phyloP scores from a whole-genome alignment of 2,888 invertebrate species.

The Synergus japonicus region DNA sequence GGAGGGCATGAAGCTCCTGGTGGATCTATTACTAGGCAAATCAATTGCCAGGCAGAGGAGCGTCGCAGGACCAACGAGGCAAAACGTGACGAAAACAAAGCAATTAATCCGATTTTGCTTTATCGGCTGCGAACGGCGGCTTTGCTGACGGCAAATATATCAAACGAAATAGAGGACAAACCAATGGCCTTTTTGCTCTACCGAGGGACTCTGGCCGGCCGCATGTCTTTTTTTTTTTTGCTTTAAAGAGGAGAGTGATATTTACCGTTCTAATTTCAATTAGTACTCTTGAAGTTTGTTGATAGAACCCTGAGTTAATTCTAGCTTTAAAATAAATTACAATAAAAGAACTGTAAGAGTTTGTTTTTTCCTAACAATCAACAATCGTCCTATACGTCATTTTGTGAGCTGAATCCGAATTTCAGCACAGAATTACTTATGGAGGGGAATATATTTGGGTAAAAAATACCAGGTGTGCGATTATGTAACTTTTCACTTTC shows the following conservation, averaged over 20 bases:
- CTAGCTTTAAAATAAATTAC: not conserved
- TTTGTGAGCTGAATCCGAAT: too few species aligned
- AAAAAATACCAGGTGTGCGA: too few species aligned
- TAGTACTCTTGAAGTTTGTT: not conserved
- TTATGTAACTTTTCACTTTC: too few species aligned
- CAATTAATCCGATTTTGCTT: conserved; percentile 69
- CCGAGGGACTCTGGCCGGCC: not conserved
- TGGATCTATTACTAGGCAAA: conserved; percentile 7
- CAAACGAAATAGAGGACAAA: conserved; percentile 47
- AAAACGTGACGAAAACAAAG: conserved; percentile 64
- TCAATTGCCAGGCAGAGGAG: not conserved
- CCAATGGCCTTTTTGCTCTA: not conserved
- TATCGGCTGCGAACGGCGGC: conserved; percentile 61
- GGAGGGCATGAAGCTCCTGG: conserved; percentile 7
- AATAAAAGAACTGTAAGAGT: too few species aligned
- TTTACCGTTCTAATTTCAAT: not conserved
- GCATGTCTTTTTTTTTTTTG: not conserved
- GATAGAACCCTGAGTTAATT: not conserved
- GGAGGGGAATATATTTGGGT: too few species aligned
- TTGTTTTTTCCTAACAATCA: too few species aligned
- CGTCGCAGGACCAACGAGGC: not conserved
- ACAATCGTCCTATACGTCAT: too few species aligned
- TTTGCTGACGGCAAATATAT: conserved; percentile 59
- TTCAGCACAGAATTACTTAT: too few species aligned
- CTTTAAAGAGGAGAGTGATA: not conserved